Evolutionary conservation across 2,113 vertebrate species (phyloP), one percentile per base, ranked within the genome.

Genomic region (Lophochroa leadbeateri): DNA sequence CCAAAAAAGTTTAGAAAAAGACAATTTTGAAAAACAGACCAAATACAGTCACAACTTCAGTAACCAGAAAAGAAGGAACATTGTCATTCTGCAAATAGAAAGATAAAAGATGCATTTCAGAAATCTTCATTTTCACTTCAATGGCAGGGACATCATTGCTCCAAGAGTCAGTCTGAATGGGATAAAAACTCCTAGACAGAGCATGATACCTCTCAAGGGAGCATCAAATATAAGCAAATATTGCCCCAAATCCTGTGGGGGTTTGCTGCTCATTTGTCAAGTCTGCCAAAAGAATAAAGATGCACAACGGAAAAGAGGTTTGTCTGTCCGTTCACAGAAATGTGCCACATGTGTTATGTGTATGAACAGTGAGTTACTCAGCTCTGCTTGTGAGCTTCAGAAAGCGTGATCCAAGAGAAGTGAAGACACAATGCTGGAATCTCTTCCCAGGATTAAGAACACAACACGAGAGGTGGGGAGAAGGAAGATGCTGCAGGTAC

Each of bases 301-400:
- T 2, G 3, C 5, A 11, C n/a, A 64, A 50, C 8, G 3, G 19
- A 80, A 69, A 80, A 71, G 7, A 80, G 15, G 10, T 1, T 24
- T 35, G 21, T 58, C 57, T 29, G 17, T 17, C 20, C 23, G 18
- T 55, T 55, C 33, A 76, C 5, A 69, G 41, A 89, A 88, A 64
- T 6, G 20, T 17, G n/a, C 18, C 17, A 20, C 0, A 0, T 9
- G 10, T 10, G 25, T 17, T 68, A 11, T 17, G 14, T 21, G 37
- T 13, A 29, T 7, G n/a, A 88, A 58, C 27, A 53, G 17, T 14
- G 57, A 43, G 55, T 33, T 19, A 29, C 1, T 2, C 16, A 72
- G 21, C 18, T 63, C 47, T 13, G 11, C 13, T 50, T 33, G 33
- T n/a, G 15, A 68, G 43, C 13, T 28, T 63, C 61, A 71, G 31